Evolutionary conservation across 2,113 vertebrate species (phyloP), one percentile per base, ranked within the genome.

Genomic region (Taxidea taxus): DNA sequence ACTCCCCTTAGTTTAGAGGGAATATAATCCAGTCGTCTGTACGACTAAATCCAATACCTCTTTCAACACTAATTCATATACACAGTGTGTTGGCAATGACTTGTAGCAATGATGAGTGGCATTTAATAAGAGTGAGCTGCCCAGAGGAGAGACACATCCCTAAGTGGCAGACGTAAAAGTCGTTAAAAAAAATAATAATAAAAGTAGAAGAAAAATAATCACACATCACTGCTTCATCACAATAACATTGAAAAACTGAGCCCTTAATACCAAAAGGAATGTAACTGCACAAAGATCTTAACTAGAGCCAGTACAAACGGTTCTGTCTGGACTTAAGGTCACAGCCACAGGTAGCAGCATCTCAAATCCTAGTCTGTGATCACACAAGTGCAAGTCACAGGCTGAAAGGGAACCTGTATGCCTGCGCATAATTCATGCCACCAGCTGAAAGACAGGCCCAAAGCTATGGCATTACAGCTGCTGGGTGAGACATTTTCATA

Each of bases 121-220:
- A 66, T 81, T 94, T 85, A 94, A 80, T 25, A 6, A 4, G 51
- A n/a, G 47, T 78, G 64, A 47, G 16, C 29, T 58, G 44, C 82
- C 93, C 62, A 54, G 51, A 94, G 85, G 47, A 20, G n/a, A 94
- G 47, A 47, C 3, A 20, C 6, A 14, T 82, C 2, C 82, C 72
- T 86, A 91, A 54, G 56, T 6, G 23, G 66, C 42, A 44, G 29
- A 68, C 44, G 20, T 18, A 83, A 86, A 7, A 81, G 72, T 75
- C 10, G 1, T 72, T 66, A 51, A 82, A 14, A 4, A 80, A 37
- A 39, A 42, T 12, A 27, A 27, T 80, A 87, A 88, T 34, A 51
- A 23, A 70, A 90, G 84, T 62, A 68, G 49, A 91, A 93, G 83
- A 58, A 97, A 97, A 95, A 94, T n/a, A 29, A 96, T 66, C 85